Percentiles rank a stretch among this genome's conserved stretches.
phyloP scores from a whole-genome alignment of 2,797 vertebrate genomes.

The Meda fulgida region DNA sequence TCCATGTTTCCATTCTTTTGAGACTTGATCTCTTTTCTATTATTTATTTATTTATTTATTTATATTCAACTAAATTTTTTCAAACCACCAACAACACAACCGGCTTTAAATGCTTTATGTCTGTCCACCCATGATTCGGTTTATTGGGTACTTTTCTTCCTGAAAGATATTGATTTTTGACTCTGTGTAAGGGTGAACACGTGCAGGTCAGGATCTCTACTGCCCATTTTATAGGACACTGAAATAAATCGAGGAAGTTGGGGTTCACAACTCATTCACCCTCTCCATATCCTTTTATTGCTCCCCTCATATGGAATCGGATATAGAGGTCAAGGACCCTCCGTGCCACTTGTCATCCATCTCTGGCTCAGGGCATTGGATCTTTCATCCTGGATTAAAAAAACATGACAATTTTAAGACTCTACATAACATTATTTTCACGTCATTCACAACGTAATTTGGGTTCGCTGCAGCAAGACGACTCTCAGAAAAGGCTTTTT shows the following conservation, averaged over 20 bases:
- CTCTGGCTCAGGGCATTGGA: neutral
- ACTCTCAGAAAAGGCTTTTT: constrained; percentile 27
- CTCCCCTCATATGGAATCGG: constrained; percentile 89
- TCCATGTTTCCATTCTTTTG: constrained; percentile 13
- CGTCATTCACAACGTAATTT: constrained; percentile 72
- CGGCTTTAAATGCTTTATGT: constrained; percentile 30
- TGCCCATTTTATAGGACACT: constrained; percentile 79
- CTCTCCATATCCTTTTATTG: constrained; percentile 87
- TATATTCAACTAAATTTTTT: neutral
- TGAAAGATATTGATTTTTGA: constrained; percentile 85
- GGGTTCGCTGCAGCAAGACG: constrained; percentile 9
- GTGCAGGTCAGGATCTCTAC: constrained; percentile 77
- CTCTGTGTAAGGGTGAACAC: constrained; percentile 73
- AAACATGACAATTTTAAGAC: constrained; percentile 22
- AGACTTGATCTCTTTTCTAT: constrained; percentile 12
- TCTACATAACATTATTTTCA: constrained; percentile 70
- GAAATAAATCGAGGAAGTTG: constrained; percentile 92
- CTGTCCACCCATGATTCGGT: constrained; percentile 67
- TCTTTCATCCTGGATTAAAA: constrained; percentile 33
- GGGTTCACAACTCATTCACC: constrained; percentile 88
- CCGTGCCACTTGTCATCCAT: constrained; percentile 65
- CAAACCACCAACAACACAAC: neutral
- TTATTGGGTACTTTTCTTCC: constrained; percentile 65
- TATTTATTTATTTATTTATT: neutral
- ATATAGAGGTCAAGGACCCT: constrained; percentile 79